A percentile compares a stretch with the other conserved stretches of the same genome.
phyloP scores from a whole-genome alignment of 2,113 vertebrate species.

The Onychostruthus taczanowskii region DNA sequence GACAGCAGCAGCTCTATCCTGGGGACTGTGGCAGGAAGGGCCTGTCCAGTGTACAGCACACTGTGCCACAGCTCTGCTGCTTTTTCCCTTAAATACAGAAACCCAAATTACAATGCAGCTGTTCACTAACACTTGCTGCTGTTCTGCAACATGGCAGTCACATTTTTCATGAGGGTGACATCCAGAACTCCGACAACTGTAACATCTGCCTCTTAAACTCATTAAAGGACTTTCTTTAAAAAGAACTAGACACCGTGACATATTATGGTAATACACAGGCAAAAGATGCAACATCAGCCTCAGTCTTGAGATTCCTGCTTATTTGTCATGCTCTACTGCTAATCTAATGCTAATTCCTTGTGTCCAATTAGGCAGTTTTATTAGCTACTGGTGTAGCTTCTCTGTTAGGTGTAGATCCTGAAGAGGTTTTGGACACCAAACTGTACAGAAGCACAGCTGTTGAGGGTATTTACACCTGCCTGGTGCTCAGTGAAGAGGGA shows the following conservation, averaged over 20 bases:
- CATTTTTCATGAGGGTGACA: background rate
- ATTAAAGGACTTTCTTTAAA: background rate
- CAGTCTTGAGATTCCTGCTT: background rate
- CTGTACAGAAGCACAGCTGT: conserved; percentile 26
- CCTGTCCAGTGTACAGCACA: background rate
- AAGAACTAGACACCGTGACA: background rate
- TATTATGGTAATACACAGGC: background rate
- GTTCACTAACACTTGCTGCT: background rate
- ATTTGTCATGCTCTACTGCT: background rate
- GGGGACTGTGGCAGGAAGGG: background rate
- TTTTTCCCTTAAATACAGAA: background rate
- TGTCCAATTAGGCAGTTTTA: background rate
- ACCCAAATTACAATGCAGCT: background rate
- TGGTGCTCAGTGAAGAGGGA: conserved; percentile 15
- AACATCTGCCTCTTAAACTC: background rate
- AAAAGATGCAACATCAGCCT: background rate
- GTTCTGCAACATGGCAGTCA: background rate
- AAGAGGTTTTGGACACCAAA: background rate
- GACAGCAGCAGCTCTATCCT: accelerated
- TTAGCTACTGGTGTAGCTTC: background rate
- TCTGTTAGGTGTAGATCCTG: conserved; percentile 13
- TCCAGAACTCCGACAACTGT: background rate
- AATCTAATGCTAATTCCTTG: background rate
- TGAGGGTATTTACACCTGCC: background rate
- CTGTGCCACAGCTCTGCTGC: background rate